A percentile compares a stretch with the other conserved stretches of the same genome.
Evolutionary conservation across 2,113 vertebrate species (phyloP).

Genomic region (Microtus ochrogaster): DNA sequence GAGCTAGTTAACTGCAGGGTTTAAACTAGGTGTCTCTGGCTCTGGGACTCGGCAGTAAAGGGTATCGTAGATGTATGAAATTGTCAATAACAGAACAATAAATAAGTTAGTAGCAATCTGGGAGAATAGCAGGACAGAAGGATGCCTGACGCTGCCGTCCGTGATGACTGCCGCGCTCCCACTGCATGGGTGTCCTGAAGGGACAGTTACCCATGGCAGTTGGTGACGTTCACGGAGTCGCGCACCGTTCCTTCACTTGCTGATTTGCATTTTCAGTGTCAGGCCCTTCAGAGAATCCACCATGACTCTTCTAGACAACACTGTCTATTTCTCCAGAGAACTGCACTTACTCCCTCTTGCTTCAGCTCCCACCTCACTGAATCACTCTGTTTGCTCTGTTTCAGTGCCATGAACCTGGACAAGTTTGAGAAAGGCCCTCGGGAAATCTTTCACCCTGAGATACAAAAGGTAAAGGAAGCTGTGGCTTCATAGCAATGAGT

Average conservation of each 20-base stretch:
- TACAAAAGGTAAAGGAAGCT: slow-evolving; percentile 93
- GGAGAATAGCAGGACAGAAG: too few relatives aligned
- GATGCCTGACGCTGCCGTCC: not conserved
- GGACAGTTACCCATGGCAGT: not conserved
- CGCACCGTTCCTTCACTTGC: not conserved
- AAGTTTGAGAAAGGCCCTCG: slow-evolving; percentile 97
- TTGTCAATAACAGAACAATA: not conserved
- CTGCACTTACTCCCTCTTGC: not conserved
- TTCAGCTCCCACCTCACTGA: not conserved
- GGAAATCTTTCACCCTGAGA: slow-evolving; percentile 97
- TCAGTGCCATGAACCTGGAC: slow-evolving; percentile 98
- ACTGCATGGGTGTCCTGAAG: not conserved
- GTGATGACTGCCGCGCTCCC: not conserved
- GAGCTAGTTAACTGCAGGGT: not conserved
- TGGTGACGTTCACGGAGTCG: not conserved
- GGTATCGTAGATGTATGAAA: not conserved
- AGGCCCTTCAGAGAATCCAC: not conserved
- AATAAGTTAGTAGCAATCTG: not conserved
- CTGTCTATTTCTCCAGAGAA: not conserved
- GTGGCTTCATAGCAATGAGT: not conserved
- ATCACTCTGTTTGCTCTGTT: slow-evolving; percentile 79
- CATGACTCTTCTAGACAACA: not conserved
- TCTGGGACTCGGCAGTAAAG: not conserved
- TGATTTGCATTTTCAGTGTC: not conserved
- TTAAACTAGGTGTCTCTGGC: not conserved